Base-by-base conservation (phyloP, 2,113 vertebrate genomes). In the Hydrochoerus hydrochaeris region DNA sequence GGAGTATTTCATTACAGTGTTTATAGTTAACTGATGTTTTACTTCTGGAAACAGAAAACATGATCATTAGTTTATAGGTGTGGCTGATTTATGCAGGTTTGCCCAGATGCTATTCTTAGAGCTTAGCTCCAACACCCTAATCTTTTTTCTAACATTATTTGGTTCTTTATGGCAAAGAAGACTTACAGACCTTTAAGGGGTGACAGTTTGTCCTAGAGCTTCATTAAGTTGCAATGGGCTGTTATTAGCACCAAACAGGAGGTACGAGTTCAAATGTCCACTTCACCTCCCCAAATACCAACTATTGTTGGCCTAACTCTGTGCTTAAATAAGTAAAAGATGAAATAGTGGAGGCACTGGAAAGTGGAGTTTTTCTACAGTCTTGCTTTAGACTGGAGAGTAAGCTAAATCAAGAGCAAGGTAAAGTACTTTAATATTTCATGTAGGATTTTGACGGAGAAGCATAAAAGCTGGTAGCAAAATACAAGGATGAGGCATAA, bases 1-100 rank as follows among this genome's bases (percentile, higher is more conserved):
- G 28, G 71, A 92, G 19, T 94, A 82, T 92, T 82, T 78, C 7
- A 65, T 92, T 88, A 54, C 13, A 65, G 90, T 93, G n/a, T 95
- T 95, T 93, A 60, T 19, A 82, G 38, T 84, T 22, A 93, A 49
- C 62, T 95, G n/a, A 93, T 96, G 46, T 73, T 95, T 95, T 84
- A 63, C 7, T 87, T 95, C 73, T 60, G 49, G 81, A 95, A 94
- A 28, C 67, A 81, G 35, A 78, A 60, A 92, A 46, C 16, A 17
- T 65, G n/a, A 58, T 85, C 17, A 85, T 82, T 83, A 67, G 44
- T 91, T 88, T 92, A 38, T 52, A 82, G 52, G 20, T 77, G 26
- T 80, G 44, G 69, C 32, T 89, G 32, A 57, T 83, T 83, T 49
- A 17, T 90, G 44, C n/a, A 49, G 60, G n/a, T 63, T 91, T 89